These are phyloP conservation scores for Bombyx huttoni DNA, from an alignment of 2,888 invertebrate genomes.

Conservation along the genomic window DNA sequence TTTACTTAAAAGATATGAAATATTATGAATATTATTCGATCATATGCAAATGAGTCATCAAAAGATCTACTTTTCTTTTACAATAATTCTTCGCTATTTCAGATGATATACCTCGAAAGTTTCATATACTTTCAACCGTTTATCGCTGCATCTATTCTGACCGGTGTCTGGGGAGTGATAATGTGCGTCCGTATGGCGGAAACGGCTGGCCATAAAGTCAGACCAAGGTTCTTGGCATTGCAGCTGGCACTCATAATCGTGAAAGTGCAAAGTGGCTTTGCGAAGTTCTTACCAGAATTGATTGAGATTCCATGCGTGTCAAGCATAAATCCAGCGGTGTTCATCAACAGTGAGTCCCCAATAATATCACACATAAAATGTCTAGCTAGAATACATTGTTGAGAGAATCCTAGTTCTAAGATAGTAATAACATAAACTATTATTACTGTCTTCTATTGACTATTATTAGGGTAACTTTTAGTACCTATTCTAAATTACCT, in stretches of 20 bases:
- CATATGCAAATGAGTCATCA: too few species aligned
- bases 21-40: too few species aligned
- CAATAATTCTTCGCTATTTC: neutral
- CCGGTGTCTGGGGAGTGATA: conserved; percentile 78
- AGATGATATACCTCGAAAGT: neutral
- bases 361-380: too few species aligned
- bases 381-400: neutral
- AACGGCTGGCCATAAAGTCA: conserved; percentile 52
- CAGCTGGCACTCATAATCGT: conserved; percentile 78
- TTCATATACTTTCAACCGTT: conserved; percentile 77
- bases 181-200: conserved; percentile 70
- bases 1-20: too few species aligned
- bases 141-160: conserved; percentile 75
- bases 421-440: too few species aligned
- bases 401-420: neutral
- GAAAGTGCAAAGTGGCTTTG: conserved; percentile 76
- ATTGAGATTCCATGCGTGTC: conserved; percentile 75
- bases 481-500: too few species aligned
- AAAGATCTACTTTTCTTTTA: too few species aligned
- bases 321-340: conserved; percentile 76
- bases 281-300: conserved; percentile 69
- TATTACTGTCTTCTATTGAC: too few species aligned
- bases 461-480: too few species aligned
- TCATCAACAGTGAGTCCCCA: conserved; percentile 74
- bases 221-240: conserved; percentile 68